phyloP scores from a whole-genome alignment of 2,888 invertebrate genomes.

The Eulithis testata region DNA sequence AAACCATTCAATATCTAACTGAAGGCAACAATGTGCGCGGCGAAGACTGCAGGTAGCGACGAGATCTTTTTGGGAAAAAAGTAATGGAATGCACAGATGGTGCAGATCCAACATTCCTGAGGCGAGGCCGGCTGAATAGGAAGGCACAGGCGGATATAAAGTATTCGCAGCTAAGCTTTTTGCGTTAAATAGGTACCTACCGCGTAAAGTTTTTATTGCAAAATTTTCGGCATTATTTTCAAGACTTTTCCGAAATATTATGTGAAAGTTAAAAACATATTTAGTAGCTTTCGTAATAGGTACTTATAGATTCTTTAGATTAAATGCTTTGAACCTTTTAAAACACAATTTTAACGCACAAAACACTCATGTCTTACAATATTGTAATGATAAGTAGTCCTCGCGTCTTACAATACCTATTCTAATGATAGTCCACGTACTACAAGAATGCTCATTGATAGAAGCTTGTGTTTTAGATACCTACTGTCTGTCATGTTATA shows the following conservation, averaged over 20 bases:
- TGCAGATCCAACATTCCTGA: constrained; percentile 74
- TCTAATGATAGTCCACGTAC: background rate
- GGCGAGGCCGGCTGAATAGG: constrained; percentile 52
- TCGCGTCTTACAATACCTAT: background rate
- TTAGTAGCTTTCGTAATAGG: too few relatives aligned
- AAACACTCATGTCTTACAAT: background rate
- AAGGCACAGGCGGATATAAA: constrained; percentile 43
- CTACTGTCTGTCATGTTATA: constrained; percentile 14
- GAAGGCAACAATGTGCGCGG: constrained; percentile 61
- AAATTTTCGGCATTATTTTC: background rate
- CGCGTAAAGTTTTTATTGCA: background rate
- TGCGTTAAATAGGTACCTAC: background rate
- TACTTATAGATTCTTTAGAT: too few relatives aligned
- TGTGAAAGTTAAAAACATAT: too few relatives aligned
- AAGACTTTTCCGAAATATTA: background rate
- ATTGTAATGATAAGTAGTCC: background rate
- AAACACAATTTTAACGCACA: too few relatives aligned
- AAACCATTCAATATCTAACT: constrained; percentile 46
- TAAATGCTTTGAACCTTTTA: too few relatives aligned
- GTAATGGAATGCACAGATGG: constrained; percentile 80
- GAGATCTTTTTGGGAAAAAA: constrained; percentile 59
- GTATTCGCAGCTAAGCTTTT: constrained; percentile 30
- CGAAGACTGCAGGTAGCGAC: constrained; percentile 79
- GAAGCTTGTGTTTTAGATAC: background rate
- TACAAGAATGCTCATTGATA: background rate